Base-by-base conservation (phyloP, 2,888 invertebrate species). In the Melinopterus prodromus region DNA sequence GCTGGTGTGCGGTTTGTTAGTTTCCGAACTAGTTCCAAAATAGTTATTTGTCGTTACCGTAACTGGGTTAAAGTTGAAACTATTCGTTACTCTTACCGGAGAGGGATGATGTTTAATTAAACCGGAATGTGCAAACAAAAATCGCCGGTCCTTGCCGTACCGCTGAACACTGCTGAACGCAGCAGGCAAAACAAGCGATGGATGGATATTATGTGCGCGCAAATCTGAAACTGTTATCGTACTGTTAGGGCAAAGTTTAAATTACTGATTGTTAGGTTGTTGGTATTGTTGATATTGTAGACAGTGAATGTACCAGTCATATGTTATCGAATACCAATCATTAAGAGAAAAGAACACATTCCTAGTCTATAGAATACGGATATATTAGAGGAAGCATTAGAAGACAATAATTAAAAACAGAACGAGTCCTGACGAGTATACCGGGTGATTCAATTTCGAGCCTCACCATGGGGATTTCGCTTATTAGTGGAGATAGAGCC, bases 11-110 rank as follows among this genome's bases (percentile, higher is more conserved):
- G 78, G 78, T 78, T 69, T 71, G 72, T 12, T 53, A 53, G 53
- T 53, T 78, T 71, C 69, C 69, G 16, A 35, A 78, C 78, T 72
- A 78, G 78, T 72, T 78, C 35, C 72, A 78, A 78, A 78, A 78
- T 78, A 78, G 78, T 78, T 78, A 78, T 78, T 72, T 72, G 78
- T 78, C 35, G 53, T 53, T 53, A 53, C 53, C 53, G 53, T 53
- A 78, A 78, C 69, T 72, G 74, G 78, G 78, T 69, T 74, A 78
- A 78, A 78, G 71, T 74, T 78, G 53, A 26, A 14, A 74, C 69
- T 72, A 78, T 78, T 78, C 74, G 78, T 78, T 78, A 78, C 53
- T 53, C 53, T 53, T 53, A 53, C 7, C 53, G 38, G 53, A 53
- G 53, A 53, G 53, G 53, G 53, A 53, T 53, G 53, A 53, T 53